These are phyloP conservation scores for Ciconia stormi DNA, from an alignment of 2,113 vertebrate species.

Conservation along the genomic window DNA sequence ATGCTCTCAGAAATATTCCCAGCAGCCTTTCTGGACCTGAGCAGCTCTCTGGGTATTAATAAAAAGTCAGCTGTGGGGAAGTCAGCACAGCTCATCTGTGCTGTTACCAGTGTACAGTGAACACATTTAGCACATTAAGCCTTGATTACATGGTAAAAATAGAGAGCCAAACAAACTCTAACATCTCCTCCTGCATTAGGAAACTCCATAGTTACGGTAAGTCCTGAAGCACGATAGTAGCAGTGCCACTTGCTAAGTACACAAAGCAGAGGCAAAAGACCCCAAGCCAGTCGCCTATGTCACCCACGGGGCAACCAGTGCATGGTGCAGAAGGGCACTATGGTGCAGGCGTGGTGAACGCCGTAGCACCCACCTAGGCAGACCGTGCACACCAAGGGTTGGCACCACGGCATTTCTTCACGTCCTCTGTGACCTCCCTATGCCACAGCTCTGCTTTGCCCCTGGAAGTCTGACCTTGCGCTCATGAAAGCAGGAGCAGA, in stretches of 20 bases:
- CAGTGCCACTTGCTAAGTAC: background rate
- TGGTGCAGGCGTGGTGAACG: rapidly evolving
- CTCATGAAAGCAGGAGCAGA: background rate
- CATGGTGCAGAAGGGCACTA: background rate
- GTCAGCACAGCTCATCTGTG: background rate
- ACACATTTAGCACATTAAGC: background rate
- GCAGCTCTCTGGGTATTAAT: background rate
- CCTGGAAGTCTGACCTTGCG: background rate
- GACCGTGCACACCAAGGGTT: rapidly evolving
- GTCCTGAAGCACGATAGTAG: background rate
- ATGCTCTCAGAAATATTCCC: constrained; percentile 3
- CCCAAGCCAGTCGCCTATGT: background rate
- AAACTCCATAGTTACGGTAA: background rate
- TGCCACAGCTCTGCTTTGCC: background rate
- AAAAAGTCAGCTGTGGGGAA: background rate
- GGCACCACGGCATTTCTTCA: rapidly evolving
- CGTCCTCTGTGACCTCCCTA: background rate
- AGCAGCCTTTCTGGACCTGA: background rate
- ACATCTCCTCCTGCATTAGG: background rate
- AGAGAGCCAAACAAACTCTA: background rate
- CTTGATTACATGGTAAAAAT: background rate
- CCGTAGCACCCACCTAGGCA: background rate
- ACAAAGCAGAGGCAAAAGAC: background rate
- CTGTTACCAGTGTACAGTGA: background rate
- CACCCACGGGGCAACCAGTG: background rate